A percentile compares a stretch with the other conserved stretches of the same genome.
phyloP scores from a whole-genome alignment of 2,113 vertebrate species.

The Pachyramphus minor region DNA sequence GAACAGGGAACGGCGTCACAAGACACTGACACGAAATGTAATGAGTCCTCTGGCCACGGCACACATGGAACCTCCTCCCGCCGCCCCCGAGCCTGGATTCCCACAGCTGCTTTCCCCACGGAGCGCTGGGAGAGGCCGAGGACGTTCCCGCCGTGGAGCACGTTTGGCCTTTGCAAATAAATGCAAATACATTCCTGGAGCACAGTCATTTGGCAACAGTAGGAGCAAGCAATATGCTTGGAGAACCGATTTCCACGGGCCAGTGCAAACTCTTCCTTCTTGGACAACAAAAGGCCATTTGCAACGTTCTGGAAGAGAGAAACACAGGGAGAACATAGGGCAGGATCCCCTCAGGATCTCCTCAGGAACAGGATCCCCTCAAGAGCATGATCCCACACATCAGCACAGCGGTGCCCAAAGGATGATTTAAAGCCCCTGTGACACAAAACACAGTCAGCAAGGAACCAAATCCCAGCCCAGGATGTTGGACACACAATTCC shows the following conservation, averaged over 20 bases:
- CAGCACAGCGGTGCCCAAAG: fast-evolving
- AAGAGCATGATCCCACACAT: fast-evolving
- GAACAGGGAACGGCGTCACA: not conserved
- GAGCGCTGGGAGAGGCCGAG: not conserved
- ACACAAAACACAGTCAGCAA: not conserved
- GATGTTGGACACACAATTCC: fast-evolving
- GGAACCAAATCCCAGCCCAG: not conserved
- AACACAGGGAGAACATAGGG: not conserved
- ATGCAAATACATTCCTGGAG: constrained; percentile 39
- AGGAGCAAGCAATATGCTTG: constrained; percentile 81
- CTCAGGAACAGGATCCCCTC: fast-evolving
- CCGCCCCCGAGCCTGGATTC: not conserved
- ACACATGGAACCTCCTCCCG: not conserved
- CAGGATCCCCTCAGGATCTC: not conserved
- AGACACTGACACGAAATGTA: not conserved
- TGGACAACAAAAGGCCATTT: not conserved
- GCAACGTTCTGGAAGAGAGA: constrained; percentile 53
- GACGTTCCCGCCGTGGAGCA: not conserved
- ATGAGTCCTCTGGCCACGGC: not conserved
- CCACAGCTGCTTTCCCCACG: not conserved
- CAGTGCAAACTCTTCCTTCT: constrained; percentile 13
- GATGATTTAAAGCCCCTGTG: fast-evolving
- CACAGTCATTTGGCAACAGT: constrained; percentile 59
- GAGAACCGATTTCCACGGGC: constrained; percentile 67
- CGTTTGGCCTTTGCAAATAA: constrained; percentile 57